Conservation (phyloP, 2,797 vertebrate species). For the Acipenser ruthenus region DNA sequence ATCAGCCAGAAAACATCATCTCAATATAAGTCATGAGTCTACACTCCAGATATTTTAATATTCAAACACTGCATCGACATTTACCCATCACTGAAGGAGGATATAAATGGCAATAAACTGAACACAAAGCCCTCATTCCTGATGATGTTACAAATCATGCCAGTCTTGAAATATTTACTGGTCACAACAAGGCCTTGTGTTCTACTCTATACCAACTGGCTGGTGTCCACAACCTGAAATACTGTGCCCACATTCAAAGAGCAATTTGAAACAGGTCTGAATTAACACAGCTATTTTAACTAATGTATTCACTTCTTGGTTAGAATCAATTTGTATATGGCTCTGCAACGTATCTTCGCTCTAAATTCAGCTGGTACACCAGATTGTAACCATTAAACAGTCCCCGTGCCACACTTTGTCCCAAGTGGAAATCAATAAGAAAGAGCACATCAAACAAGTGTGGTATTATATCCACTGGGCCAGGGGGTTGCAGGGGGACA, state of each 20-base stretch:
- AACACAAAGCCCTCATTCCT: background rate
- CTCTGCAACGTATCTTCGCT: no score
- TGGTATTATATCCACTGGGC: no score
- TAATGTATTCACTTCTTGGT: no score
- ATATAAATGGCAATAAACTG: slow-evolving; percentile 1
- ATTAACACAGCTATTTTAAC: no score
- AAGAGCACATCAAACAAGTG: no score
- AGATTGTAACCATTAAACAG: no score
- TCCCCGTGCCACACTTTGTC: no score
- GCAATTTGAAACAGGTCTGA: no score
- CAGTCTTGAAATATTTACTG: background rate
- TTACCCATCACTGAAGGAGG: background rate
- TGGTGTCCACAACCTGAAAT: background rate
- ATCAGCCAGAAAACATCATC: background rate
- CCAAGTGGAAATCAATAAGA: no score
- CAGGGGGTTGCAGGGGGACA: no score
- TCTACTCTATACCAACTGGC: background rate
- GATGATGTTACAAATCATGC: background rate
- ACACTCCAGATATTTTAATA: background rate
- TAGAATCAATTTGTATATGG: no score
- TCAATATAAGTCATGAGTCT: background rate
- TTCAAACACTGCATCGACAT: background rate
- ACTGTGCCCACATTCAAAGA: background rate
- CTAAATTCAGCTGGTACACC: no score
- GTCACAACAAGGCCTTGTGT: background rate